A percentile compares a stretch with the other conserved stretches of the same genome.
phyloP scores from a whole-genome alignment of 2,888 invertebrate genomes.

The Leptopilina syphax region DNA sequence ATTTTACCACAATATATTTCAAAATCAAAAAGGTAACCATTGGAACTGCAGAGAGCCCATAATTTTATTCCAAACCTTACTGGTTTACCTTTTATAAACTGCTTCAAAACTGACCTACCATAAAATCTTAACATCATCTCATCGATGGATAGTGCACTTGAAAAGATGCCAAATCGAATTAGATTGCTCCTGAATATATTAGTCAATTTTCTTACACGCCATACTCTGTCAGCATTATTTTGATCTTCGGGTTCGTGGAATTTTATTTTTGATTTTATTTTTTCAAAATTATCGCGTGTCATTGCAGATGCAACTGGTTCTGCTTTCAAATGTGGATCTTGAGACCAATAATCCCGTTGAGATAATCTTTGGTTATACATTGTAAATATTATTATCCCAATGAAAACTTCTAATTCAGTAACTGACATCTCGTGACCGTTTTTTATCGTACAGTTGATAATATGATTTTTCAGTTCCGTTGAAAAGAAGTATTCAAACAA shows the following conservation, averaged over 20 bases:
- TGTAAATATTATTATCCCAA: conserved; percentile 38
- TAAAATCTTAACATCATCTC: conserved; percentile 43
- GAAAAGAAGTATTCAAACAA: conserved; percentile 44
- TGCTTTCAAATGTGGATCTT: conserved; percentile 2
- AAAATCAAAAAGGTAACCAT: conserved; percentile 43
- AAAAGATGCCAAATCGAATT: conserved; percentile 42
- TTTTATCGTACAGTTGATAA: conserved; percentile 26
- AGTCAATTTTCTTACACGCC: conserved; percentile 18
- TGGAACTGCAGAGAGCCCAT: conserved; percentile 38
- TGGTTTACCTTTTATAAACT: conserved; percentile 21
- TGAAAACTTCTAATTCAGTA: conserved; percentile 23
- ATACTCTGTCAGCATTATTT: conserved; percentile 38
- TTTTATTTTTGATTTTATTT: conserved; percentile 34
- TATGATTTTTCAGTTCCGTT: conserved; percentile 34
- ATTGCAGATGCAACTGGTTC: neutral
- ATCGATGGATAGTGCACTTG: conserved; percentile 36
- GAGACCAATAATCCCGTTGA: neutral
- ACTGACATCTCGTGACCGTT: conserved; percentile 14
- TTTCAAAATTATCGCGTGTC: conserved; percentile 11
- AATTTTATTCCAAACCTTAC: conserved; percentile 18
- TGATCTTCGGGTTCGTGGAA: conserved; percentile 17
- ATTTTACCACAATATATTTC: conserved; percentile 47
- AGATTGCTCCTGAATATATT: conserved; percentile 38
- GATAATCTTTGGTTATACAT: conserved; percentile 10
- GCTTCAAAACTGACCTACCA: conserved; percentile 40